These are phyloP conservation scores for Pachypeltis micranthus DNA, from an alignment of 1,140 invertebrate genomes.

Conservation along the genomic window DNA sequence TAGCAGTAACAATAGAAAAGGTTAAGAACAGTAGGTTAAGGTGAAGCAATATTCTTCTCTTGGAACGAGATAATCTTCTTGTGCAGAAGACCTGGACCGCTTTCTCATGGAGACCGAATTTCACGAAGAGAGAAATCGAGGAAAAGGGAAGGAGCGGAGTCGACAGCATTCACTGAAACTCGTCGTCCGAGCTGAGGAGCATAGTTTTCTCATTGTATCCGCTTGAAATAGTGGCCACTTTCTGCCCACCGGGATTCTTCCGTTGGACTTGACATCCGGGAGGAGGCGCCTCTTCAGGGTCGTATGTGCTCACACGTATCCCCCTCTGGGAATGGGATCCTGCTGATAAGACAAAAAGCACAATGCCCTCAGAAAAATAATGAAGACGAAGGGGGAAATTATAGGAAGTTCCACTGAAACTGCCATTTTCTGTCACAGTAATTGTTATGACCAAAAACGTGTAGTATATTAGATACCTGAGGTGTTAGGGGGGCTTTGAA, in stretches of 20 bases:
- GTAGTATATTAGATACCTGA: too few species aligned
- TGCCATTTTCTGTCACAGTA: too few species aligned
- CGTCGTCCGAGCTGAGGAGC: conserved; percentile 90
- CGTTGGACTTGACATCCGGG: conserved; percentile 39
- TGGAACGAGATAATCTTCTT: neutral
- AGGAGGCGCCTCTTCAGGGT: conserved; percentile 47
- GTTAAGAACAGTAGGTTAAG: too few species aligned
- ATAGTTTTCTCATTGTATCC: conserved; percentile 94
- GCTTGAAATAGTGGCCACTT: conserved; percentile 62
- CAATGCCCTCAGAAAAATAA: too few species aligned
- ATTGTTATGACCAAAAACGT: too few species aligned
- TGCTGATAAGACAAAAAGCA: conserved; percentile 33
- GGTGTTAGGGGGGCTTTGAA: too few species aligned
- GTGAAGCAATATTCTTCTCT: neutral
- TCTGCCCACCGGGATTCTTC: conserved; percentile 40
- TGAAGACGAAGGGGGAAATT: too few species aligned
- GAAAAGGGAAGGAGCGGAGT: neutral
- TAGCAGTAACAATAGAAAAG: too few species aligned
- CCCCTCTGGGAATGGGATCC: conserved; percentile 51
- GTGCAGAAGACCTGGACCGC: neutral
- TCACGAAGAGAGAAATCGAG: neutral
- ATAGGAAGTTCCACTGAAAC: too few species aligned
- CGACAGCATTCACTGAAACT: conserved; percentile 72
- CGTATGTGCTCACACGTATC: conserved; percentile 50
- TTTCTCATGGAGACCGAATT: neutral